Conservation (phyloP, 1,140 invertebrate genomes). For the Euura saliciscinereae region DNA sequence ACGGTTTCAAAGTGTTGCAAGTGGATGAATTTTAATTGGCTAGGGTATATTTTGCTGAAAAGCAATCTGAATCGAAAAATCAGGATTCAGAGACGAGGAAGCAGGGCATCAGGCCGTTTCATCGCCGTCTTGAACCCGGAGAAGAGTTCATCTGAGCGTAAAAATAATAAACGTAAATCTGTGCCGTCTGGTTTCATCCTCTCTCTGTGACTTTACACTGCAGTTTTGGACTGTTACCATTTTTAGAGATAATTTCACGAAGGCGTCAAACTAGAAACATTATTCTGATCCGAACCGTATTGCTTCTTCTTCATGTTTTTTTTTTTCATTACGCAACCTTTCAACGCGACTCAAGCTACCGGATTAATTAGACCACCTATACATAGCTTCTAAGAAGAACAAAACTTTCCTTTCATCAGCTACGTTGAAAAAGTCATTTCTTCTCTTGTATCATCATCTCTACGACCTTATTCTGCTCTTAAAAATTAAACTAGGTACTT, state of each 20-base stretch:
- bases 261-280: not conserved
- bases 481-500: not conserved
- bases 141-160: not conserved
- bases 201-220: not conserved
- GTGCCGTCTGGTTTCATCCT: not conserved
- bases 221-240: not conserved
- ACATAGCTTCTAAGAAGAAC: not conserved
- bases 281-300: not conserved
- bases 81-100: not conserved
- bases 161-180: conserved; percentile 8
- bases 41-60: not conserved
- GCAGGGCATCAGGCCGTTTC: not conserved
- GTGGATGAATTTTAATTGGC: not conserved
- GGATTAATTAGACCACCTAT: not conserved
- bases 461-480: not conserved
- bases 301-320: not conserved
- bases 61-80: not conserved
- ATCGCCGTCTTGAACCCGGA: not conserved
- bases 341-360: too few relatives aligned
- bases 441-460: not conserved
- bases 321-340: not conserved
- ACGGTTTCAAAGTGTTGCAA: not conserved
- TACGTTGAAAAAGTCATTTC: not conserved
- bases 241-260: not conserved
- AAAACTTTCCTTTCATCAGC: not conserved